phyloP scores from a whole-genome alignment of 2,113 vertebrate species.

The Cariama cristata region DNA sequence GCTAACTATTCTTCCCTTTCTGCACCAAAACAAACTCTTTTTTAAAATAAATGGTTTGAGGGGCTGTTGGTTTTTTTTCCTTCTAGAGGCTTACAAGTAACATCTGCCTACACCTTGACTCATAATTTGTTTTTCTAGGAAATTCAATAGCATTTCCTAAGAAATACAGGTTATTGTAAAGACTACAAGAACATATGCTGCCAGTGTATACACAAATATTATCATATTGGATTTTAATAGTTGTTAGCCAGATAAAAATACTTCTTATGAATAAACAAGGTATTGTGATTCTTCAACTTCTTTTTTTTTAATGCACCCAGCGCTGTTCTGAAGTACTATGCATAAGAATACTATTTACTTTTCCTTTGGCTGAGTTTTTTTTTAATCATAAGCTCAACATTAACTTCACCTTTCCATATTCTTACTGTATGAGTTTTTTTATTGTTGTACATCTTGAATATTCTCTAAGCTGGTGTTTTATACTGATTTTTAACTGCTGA shows the following conservation, averaged over 20 bases:
- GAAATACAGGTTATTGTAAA: not conserved
- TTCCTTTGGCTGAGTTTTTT: not conserved
- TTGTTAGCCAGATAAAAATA: not conserved
- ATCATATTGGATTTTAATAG: not conserved
- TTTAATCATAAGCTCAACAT: not conserved
- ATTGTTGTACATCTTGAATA: not conserved
- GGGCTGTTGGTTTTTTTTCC: not conserved
- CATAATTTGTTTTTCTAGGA: not conserved
- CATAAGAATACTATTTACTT: not conserved
- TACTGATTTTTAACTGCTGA: not conserved
- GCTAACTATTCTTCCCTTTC: not conserved
- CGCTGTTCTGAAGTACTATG: not conserved
- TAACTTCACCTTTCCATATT: not conserved
- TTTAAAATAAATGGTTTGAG: not conserved
- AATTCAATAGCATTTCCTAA: not conserved
- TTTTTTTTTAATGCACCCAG: not conserved
- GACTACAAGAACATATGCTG: not conserved
- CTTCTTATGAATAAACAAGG: not conserved
- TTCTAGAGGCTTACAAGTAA: not conserved
- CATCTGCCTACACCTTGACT: not conserved
- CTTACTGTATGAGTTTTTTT: not conserved
- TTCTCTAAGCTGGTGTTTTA: not conserved
- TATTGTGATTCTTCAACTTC: not conserved
- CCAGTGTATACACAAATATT: not conserved
- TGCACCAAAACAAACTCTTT: not conserved